Percentiles rank a stretch among this genome's conserved stretches.
Conservation (phyloP, 2,113 vertebrate species). For the Microtus ochrogaster region DNA sequence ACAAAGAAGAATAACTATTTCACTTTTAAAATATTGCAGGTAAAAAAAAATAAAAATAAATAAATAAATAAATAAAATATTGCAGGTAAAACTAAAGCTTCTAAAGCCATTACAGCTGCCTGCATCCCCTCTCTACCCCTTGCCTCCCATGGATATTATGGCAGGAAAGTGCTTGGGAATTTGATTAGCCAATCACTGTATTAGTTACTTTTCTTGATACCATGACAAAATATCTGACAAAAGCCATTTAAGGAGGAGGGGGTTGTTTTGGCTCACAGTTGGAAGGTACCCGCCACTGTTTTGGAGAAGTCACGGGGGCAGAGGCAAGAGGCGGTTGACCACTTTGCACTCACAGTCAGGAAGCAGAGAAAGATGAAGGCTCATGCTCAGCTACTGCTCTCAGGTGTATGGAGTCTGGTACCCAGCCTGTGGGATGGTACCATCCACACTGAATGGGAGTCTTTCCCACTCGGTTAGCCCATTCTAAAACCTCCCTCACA, state of each 20-base stretch:
- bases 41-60: too few relatives aligned
- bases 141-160: background rate
- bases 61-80: too few relatives aligned
- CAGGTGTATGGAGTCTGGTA: background rate
- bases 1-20: background rate
- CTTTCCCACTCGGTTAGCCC: background rate
- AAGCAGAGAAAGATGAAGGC: background rate
- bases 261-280: background rate
- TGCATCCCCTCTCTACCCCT: background rate
- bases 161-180: conserved; percentile 24
- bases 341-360: background rate
- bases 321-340: background rate
- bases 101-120: background rate
- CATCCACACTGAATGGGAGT: background rate
- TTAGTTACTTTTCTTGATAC: background rate
- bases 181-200: conserved; percentile 43
- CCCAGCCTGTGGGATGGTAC: too few relatives aligned
- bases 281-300: too few relatives aligned
- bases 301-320: background rate
- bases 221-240: background rate
- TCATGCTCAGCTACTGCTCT: too few relatives aligned
- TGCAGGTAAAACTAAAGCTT: conserved; percentile 35
- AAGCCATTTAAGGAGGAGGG: background rate
- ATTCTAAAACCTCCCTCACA: background rate
- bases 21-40: conserved; percentile 30